Evolutionary conservation across 1,140 invertebrate genomes (phyloP).

Genomic region (Eueides isabella): DNA sequence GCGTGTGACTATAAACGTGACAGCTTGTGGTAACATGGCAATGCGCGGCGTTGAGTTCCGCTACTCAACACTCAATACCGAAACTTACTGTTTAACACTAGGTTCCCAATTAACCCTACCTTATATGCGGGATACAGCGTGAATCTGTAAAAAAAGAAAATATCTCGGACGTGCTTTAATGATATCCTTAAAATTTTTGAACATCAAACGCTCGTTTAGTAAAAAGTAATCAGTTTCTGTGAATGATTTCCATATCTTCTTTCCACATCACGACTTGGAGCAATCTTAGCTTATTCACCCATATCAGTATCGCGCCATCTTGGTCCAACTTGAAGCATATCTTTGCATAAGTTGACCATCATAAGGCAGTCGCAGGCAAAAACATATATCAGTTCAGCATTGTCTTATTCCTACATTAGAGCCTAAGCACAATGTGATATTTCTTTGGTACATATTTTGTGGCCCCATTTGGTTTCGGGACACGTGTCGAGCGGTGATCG

Average conservation of each 20-base stretch:
- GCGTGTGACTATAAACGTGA: no score
- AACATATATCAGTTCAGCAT: conserved; percentile 28
- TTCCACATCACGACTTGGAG: conserved; percentile 8
- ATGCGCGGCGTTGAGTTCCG: no score
- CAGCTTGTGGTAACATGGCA: no score
- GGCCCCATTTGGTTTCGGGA: conserved; percentile 34
- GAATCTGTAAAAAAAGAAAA: no score
- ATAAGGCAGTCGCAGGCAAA: conserved; percentile 23
- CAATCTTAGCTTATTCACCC: conserved; percentile 18
- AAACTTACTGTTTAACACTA: no score
- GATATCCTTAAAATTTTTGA: conserved; percentile 3
- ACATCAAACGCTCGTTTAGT: background rate
- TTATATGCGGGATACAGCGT: no score
- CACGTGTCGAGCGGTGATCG: conserved; percentile 37
- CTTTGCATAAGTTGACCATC: conserved; percentile 32
- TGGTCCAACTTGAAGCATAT: conserved; percentile 15
- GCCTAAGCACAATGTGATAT: conserved; percentile 14
- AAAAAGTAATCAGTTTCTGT: conserved; percentile 9
- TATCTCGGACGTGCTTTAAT: background rate
- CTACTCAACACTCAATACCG: no score
- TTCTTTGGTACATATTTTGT: conserved; percentile 32
- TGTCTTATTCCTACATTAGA: conserved; percentile 25
- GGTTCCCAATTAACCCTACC: no score
- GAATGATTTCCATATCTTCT: conserved; percentile 27
- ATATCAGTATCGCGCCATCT: conserved; percentile 29